Conservation (phyloP, 2,113 vertebrate genomes). For the Panthera leo region DNA sequence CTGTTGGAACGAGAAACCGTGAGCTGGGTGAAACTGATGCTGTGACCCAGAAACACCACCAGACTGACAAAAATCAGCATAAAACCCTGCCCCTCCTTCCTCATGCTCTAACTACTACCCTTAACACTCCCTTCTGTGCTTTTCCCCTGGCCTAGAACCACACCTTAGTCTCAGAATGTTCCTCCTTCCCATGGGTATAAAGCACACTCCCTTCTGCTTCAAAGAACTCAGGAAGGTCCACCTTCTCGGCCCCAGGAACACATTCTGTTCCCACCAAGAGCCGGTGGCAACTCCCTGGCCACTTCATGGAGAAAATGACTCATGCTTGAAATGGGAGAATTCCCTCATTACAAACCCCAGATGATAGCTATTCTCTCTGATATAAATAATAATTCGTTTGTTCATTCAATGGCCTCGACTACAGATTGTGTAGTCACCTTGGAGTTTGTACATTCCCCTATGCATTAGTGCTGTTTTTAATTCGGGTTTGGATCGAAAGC, state of each 20-base stretch:
- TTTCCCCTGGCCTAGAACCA: neutral
- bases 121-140: neutral
- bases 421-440: neutral
- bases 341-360: neutral
- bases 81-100: neutral
- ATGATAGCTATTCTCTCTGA: neutral
- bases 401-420: neutral
- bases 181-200: neutral
- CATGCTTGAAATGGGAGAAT: neutral
- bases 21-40: neutral
- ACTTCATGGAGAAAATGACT: neutral
- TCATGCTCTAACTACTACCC: rapidly evolving
- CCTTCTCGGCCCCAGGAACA: neutral
- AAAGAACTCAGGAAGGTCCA: neutral
- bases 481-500: neutral
- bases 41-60: neutral
- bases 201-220: constrained; percentile 46
- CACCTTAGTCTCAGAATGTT: neutral
- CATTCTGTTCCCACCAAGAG: neutral
- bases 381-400: neutral
- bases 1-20: neutral
- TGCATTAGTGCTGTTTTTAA: neutral
- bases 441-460: neutral
- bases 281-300: neutral
- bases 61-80: neutral